Base-by-base conservation (phyloP, 2,113 vertebrate species). In the Neotoma lepida region DNA sequence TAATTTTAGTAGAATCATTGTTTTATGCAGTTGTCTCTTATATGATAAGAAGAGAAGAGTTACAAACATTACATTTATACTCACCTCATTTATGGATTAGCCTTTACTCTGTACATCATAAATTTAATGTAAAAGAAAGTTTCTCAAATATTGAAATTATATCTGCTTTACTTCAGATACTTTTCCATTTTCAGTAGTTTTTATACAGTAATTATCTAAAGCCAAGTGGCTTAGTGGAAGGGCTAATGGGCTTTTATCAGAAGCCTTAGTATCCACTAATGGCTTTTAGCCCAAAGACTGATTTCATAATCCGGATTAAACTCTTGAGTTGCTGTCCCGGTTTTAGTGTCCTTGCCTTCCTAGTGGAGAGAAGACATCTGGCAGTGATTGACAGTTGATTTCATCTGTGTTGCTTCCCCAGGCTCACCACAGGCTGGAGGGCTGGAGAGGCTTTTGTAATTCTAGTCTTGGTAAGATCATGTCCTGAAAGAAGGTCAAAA, bases 291-390 rank as follows among this genome's bases (percentile, higher is more conserved):
- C 87, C 88, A 77, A 0, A 0, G 18, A 33, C 58, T 95, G 94
- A 54, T 30, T 91, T 84, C 82, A 1, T 96, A 96, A 97, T 96
- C 95, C 93, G 94, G 93, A 61, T 85, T 86, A 97, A 96, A 56
- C 74, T 81, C 88, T 84, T 82, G 94, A 93, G 66, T 97, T 88
- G 54, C n/a, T 89, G 15, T 88, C n/a, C 2, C 0, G 18, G 88
- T 44, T 96, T 94, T 63, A 63, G 4, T 85, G 95, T 95, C 86
- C 88, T 91, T 94, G 89, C 46, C 12, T 89, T n/a, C 93, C 86
- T 96, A 77, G 63, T 6, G 6, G 74, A 71, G 49, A 64, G 54
- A 54, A 68, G 41, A 56, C 63, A 73, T 94, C 86, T 91, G 61
- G 44, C 81, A 51, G 9, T 81, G 26, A 71, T 26, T 94, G 88